A percentile compares a stretch with the other conserved stretches of the same genome.
phyloP scores from a whole-genome alignment of 1,140 invertebrate species.

The Drosophila aff. region DNA sequence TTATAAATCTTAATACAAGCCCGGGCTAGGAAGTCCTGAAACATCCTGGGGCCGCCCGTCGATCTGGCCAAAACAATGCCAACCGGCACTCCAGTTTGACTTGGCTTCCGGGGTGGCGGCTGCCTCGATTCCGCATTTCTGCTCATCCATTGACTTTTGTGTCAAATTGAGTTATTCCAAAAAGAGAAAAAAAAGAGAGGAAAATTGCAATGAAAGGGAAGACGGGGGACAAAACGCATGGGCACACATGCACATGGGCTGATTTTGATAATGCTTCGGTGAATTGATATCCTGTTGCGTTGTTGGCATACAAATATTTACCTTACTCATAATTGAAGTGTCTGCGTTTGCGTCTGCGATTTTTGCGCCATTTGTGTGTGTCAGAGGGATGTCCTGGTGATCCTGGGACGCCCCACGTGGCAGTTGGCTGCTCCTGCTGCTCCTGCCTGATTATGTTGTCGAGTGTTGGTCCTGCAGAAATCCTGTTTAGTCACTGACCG shows the following conservation, averaged over 20 bases:
- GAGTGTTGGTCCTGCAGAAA: constrained; percentile 41
- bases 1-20: neutral
- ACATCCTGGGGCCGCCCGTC: constrained; percentile 12
- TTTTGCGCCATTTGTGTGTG: constrained; percentile 73
- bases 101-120: constrained; percentile 77
- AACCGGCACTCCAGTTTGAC: constrained; percentile 42
- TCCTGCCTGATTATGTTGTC: constrained; percentile 69
- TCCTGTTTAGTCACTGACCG: constrained; percentile 35
- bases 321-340: constrained; percentile 83
- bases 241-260: constrained; percentile 52
- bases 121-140: constrained; percentile 32
- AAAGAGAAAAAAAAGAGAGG: constrained; percentile 30
- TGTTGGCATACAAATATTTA: constrained; percentile 84
- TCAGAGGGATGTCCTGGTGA: constrained; percentile 39
- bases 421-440: constrained; percentile 20
- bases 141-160: constrained; percentile 80
- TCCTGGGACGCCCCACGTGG: constrained; percentile 66
- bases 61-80: constrained; percentile 34
- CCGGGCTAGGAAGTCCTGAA: neutral
- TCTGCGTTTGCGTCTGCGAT: constrained; percentile 71
- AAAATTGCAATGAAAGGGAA: constrained; percentile 44
- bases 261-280: constrained; percentile 70
- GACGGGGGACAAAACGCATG: constrained; percentile 19
- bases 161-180: constrained; percentile 79
- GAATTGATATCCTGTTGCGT: constrained; percentile 84